phyloP scores from a whole-genome alignment of 2,113 vertebrate species.

The Odocoileus hemionus region DNA sequence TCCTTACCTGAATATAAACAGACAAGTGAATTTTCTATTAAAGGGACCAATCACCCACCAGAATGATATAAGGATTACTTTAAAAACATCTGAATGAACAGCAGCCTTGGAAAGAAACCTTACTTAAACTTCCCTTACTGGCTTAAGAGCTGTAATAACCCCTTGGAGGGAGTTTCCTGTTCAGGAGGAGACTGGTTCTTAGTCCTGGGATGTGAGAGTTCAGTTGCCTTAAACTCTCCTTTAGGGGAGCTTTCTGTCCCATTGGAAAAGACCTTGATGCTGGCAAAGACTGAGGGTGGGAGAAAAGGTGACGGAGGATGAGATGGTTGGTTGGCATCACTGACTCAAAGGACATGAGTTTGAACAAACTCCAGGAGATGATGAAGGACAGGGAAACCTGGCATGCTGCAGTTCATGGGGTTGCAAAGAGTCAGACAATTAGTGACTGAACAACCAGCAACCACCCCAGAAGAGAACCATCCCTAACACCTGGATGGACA shows the following conservation, averaged over 20 bases:
- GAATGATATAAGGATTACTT: not conserved
- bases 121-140: not conserved
- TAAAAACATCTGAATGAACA: not conserved
- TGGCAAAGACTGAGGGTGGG: not conserved
- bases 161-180: not conserved
- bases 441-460: not conserved
- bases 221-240: not conserved
- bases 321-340: not conserved
- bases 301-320: not conserved
- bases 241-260: accelerated
- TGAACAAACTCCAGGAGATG: not conserved
- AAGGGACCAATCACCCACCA: not conserved
- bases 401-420: not conserved
- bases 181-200: not conserved
- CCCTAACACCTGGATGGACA: not conserved
- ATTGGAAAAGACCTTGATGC: not conserved
- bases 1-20: not conserved
- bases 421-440: not conserved
- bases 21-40: not conserved
- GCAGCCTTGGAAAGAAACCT: not conserved
- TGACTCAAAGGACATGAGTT: not conserved
- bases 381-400: not conserved
- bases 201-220: not conserved
- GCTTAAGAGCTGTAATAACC: not conserved
- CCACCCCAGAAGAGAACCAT: not conserved